These are phyloP conservation scores for Drosophila neotestacea DNA, from an alignment of 2,888 invertebrate genomes.

Conservation along the genomic window DNA sequence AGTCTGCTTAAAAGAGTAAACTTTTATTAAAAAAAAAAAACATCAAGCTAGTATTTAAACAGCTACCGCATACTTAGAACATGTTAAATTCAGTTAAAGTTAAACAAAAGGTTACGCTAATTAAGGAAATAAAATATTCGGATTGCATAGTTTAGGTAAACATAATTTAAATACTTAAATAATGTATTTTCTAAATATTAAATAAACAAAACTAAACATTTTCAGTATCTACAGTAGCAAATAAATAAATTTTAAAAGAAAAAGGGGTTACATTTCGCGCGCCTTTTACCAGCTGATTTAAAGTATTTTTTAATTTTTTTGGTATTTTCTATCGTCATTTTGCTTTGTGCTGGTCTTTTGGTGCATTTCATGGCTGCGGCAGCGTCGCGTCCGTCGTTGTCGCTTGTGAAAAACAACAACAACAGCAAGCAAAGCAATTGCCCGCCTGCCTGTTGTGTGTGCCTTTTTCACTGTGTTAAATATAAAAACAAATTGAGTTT, in stretches of 20 bases:
- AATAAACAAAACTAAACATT: neutral
- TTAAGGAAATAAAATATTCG: neutral
- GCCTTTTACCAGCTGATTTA: conserved; percentile 32
- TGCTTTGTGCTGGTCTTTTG: conserved; percentile 40
- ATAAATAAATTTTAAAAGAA: neutral
- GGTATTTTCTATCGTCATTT: conserved; percentile 36
- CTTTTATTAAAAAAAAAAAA: conserved; percentile 1
- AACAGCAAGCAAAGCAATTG: conserved; percentile 35
- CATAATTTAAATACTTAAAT: neutral
- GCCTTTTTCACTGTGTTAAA: conserved; percentile 53
- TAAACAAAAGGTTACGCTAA: conserved; percentile 1
- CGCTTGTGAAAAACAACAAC: conserved; percentile 24
- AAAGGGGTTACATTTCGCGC: conserved; percentile 19
- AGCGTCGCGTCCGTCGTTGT: conserved; percentile 26
- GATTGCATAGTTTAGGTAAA: neutral
- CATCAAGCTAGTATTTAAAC: conserved; percentile 6
- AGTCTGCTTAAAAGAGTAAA: neutral
- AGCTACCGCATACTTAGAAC: neutral
- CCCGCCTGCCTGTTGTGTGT: conserved; percentile 51
- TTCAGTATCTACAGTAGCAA: neutral
- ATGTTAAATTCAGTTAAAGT: conserved; percentile 1
- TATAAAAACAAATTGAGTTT: conserved; percentile 58
- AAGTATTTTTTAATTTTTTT: conserved; percentile 26
- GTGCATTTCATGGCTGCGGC: conserved; percentile 32
- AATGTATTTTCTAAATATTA: neutral